phyloP scores from a whole-genome alignment of 2,888 invertebrate species.

The Caenorhabditis angaria region DNA sequence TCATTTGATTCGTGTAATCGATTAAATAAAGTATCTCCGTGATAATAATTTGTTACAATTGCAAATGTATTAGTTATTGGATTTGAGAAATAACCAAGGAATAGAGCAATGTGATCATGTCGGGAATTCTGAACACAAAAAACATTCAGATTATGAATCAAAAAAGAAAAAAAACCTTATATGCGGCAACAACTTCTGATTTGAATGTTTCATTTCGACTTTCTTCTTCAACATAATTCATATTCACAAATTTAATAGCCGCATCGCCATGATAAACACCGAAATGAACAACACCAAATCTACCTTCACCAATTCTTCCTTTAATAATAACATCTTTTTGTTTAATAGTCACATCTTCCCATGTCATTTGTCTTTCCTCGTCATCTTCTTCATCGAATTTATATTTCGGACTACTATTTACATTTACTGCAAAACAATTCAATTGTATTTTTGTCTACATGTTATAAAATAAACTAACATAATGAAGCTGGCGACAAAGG shows the following conservation, averaged over 20 bases:
- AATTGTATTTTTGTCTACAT: neutral
- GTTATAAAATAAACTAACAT: constrained; percentile 20
- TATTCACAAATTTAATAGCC: constrained; percentile 92
- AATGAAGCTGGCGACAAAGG: constrained; percentile 18
- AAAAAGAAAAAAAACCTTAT: constrained; percentile 77
- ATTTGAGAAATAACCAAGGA: constrained; percentile 99
- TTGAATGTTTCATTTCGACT: constrained; percentile 92
- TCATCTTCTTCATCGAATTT: constrained; percentile 7
- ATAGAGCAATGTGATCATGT: constrained; percentile 96
- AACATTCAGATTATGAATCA: neutral
- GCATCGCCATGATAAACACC: constrained; percentile 79
- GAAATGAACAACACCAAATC: constrained; percentile 34
- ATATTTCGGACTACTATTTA: constrained; percentile 14
- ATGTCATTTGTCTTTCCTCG: constrained; percentile 13
- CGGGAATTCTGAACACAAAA: constrained; percentile 87
- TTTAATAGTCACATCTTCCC: constrained; percentile 38
- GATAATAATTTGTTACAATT: constrained; percentile 92
- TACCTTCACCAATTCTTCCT: constrained; percentile 25
- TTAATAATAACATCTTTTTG: constrained; percentile 23
- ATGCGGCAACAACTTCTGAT: constrained; percentile 85
- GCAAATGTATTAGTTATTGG: constrained; percentile 84
- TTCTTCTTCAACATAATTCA: constrained; percentile 82
- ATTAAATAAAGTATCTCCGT: constrained; percentile 75
- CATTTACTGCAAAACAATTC: constrained; percentile 13
- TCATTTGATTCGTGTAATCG: constrained; percentile 42